A percentile compares a stretch with the other conserved stretches of the same genome.
These are phyloP conservation scores for Crotophaga sulcirostris DNA, from an alignment of 2,113 vertebrate genomes.

Conservation along the genomic window DNA sequence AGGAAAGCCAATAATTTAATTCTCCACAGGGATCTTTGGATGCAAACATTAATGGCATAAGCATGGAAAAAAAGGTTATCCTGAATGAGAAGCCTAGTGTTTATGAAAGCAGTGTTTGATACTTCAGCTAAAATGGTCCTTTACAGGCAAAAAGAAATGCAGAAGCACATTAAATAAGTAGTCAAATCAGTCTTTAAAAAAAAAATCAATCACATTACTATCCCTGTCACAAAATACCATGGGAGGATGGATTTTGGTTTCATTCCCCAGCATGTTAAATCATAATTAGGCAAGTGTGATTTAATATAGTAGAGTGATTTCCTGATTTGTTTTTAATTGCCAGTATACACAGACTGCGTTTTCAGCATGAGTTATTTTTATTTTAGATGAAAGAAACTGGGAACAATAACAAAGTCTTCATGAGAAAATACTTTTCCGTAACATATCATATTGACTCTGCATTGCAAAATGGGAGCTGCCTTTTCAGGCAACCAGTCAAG, in stretches of 20 bases:
- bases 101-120: neutral
- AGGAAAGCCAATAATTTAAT: conserved; percentile 12
- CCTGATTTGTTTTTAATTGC: conserved; percentile 59
- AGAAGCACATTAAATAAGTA: neutral
- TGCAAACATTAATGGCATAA: neutral
- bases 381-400: conserved; percentile 50
- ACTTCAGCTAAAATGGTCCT: neutral
- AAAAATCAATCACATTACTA: neutral
- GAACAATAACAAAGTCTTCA: conserved; percentile 31
- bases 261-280: conserved; percentile 26
- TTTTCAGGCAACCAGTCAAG: neutral
- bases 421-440: conserved; percentile 23
- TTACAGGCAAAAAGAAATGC: neutral
- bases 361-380: conserved; percentile 59
- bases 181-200: neutral
- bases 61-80: neutral
- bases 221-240: neutral
- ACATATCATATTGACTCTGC: neutral
- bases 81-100: neutral
- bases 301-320: conserved; percentile 52
- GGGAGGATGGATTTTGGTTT: conserved; percentile 19
- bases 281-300: conserved; percentile 42
- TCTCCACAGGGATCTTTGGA: conserved; percentile 19
- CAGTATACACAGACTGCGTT: conserved; percentile 26
- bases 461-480: neutral